Conservation (phyloP, 2,888 invertebrate genomes). For the Philopedon plagiatum region DNA sequence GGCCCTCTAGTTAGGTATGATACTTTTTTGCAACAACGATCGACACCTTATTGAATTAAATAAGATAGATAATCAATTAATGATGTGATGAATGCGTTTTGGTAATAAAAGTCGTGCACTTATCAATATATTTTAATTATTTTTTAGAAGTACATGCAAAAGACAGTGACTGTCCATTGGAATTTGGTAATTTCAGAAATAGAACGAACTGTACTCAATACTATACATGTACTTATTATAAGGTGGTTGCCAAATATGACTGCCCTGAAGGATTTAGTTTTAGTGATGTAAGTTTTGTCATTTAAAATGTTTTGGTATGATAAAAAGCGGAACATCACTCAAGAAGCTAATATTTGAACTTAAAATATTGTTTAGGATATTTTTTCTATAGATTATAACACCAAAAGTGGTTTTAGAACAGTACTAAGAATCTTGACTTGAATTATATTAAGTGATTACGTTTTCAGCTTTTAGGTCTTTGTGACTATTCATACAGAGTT, state of each 20-base stretch:
- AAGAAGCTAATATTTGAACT: too few relatives aligned
- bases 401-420: too few relatives aligned
- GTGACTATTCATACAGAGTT: slow-evolving; percentile 76
- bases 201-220: slow-evolving; percentile 76
- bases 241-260: slow-evolving; percentile 71
- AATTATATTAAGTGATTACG: not conserved
- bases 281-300: slow-evolving; percentile 60
- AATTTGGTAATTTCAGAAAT: slow-evolving; percentile 76
- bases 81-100: too few relatives aligned
- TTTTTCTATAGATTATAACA: too few relatives aligned
- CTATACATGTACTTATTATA: slow-evolving; percentile 73
- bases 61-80: too few relatives aligned
- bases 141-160: not conserved
- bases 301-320: not conserved
- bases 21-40: too few relatives aligned
- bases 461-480: slow-evolving; percentile 75
- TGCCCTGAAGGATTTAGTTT: slow-evolving; percentile 73
- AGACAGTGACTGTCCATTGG: slow-evolving; percentile 69
- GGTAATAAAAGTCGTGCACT: too few relatives aligned
- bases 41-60: too few relatives aligned
- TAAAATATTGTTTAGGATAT: too few relatives aligned
- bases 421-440: not conserved
- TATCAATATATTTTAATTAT: too few relatives aligned
- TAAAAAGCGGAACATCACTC: too few relatives aligned
- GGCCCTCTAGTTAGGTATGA: too few relatives aligned